Base-by-base conservation (phyloP, 2,797 vertebrate genomes). In the Pelodytes ibericus region DNA sequence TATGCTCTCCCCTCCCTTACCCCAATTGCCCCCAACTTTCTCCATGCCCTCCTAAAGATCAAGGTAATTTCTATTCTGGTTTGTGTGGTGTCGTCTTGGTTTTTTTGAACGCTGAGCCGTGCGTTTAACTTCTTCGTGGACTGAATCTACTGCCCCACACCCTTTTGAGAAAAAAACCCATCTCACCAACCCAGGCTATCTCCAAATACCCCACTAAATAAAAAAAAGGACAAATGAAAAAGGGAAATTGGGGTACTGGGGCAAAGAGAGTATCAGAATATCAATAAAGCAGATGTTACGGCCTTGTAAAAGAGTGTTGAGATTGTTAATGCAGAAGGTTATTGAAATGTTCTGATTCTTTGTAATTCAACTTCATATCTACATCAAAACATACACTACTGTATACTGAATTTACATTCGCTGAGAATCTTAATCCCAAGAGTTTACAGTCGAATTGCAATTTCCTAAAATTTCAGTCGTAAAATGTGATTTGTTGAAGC, bases 1-100 rank as follows among this genome's bases (percentile, higher is more conserved):
- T 72, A 73, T 62, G 71, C 71, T 79, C 71, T 79, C 62, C 70
- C 70, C 62, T 73, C 33, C 76, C 30, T 69, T 74, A 69, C 57
- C 49, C 70, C 59, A 47, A 60, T 63, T 62, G 8, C 58, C 47
- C 57, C 47, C 53, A 77, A 65, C 29, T 47, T 72, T 47, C 64
- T 79, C 71, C 62, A 44, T 68, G 76, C 70, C 70, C 70, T 67
- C 63, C 31, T 53, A 68, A 72, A 73, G 57, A 68, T 73, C 70
- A 79, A 79, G 71, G 71, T 69, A 73, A 79, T 79, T 79, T 79
- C 77, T 79, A 79, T 79, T 79, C 77, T 69, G 71, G 77, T 79
- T 79, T 73, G 77, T 79, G 77, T 79, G 77, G 71, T 79, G 77
- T 79, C 51, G 77, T 79, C 77, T 79, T 79, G 77, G 77, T 79